Base-by-base conservation (phyloP, 2,797 vertebrate species). In the Pterois miles region DNA sequence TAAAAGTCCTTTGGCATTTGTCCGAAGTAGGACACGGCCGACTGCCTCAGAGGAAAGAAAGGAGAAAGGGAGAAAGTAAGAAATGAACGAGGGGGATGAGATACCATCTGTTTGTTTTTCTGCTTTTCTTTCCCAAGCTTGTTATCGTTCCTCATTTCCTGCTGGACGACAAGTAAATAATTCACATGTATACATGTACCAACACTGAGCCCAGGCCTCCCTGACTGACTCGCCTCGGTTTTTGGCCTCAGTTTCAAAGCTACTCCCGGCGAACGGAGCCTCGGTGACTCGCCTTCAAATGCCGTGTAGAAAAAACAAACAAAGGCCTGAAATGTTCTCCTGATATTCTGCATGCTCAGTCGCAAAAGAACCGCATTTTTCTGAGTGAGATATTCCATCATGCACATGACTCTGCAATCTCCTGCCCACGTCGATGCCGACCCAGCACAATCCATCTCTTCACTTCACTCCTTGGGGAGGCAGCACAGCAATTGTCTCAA, bases 121-220 rank as follows among this genome's bases (percentile, higher is more conserved):
- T 86, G 83, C 83, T 90, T 92, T 93, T 92, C 85, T 92, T 93
- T 94, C 94, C 93, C 92, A 93, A 93, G 92, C 93, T 93, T 93
- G 91, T 93, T 94, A 93, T 93, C 89, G 74, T 92, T 92, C 65
- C 87, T 91, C 92, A 93, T 93, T 94, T 95, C 94, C 93, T 94
- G 91, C 82, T 76, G 86, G 88, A 91, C 84, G 84, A 91, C 91
- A 91, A 92, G 91, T 91, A 92, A 93, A 94, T 92, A 92, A 91
- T 92, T 93, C 87, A 89, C 76, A 92, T 89, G 89, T 93, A 88
- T 90, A 88, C 91, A 87, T 92, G 90, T 90, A 88, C 63, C 81
- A 69, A 90, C 87, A 87, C 83, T 81, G 71, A 80, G 76, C 82
- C 66, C 74, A 64, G 86, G 71, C 86, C 86, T 80, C 90, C 84